These are phyloP conservation scores for Oegoconia quadripuncta DNA, from an alignment of 2,888 invertebrate genomes.

Conservation along the genomic window DNA sequence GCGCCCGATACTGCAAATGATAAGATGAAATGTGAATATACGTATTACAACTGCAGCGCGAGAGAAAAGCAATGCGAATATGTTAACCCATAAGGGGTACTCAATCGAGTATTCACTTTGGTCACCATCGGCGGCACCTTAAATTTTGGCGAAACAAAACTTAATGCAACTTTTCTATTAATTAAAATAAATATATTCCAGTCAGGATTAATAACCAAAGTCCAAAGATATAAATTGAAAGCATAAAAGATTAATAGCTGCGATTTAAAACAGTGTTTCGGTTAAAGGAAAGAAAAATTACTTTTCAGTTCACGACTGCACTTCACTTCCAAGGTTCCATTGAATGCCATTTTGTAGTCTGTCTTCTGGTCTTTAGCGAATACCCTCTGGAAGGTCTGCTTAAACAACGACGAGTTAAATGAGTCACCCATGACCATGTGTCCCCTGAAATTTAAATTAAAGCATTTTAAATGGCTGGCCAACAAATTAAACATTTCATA, in stretches of 20 bases:
- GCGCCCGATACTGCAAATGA: slow-evolving; percentile 88
- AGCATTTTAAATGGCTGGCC: not conserved
- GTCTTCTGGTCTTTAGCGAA: slow-evolving; percentile 94
- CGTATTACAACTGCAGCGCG: not conserved
- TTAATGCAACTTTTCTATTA: too few species aligned
- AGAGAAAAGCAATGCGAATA: not conserved
- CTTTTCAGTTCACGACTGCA: slow-evolving; percentile 96
- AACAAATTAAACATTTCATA: not conserved
- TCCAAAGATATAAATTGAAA: too few species aligned
- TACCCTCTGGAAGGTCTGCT: slow-evolving; percentile 99
- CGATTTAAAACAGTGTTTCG: too few species aligned
- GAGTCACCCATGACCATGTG: slow-evolving; percentile 99
- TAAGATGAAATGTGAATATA: too few species aligned
- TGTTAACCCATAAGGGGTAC: too few species aligned
- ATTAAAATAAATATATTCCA: too few species aligned
- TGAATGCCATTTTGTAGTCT: slow-evolving; percentile 98
- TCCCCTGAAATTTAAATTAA: slow-evolving; percentile 81
- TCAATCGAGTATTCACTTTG: too few species aligned
- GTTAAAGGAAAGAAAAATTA: slow-evolving; percentile 36
- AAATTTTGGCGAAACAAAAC: too few species aligned
- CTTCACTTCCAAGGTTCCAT: slow-evolving; percentile 97
- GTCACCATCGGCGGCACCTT: too few species aligned
- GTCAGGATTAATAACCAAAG: too few species aligned
- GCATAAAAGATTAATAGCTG: too few species aligned
- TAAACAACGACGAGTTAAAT: slow-evolving; percentile 98